A percentile compares a stretch with the other conserved stretches of the same genome.
These are phyloP conservation scores for Sycophaga agraensis DNA, from an alignment of 1,140 invertebrate genomes.

Conservation along the genomic window DNA sequence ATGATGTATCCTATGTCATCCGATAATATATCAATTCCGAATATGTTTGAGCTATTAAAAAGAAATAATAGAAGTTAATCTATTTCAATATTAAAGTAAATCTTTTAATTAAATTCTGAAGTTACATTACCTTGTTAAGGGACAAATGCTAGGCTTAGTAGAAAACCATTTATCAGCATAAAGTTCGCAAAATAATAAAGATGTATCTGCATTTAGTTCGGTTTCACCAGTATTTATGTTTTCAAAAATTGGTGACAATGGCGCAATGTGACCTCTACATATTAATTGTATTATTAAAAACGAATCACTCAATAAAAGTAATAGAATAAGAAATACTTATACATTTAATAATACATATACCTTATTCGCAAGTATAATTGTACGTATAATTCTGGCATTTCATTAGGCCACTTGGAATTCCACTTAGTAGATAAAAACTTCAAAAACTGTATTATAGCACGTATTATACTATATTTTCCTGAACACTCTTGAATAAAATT, in stretches of 20 bases:
- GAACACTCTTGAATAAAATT: conserved; percentile 63
- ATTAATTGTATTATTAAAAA: too few species aligned
- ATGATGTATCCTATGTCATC: conserved; percentile 53
- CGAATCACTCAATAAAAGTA: neutral
- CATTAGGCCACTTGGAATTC: conserved; percentile 65
- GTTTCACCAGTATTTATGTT: conserved; percentile 56
- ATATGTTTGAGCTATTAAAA: conserved; percentile 35
- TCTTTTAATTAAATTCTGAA: neutral
- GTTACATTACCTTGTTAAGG: conserved; percentile 36
- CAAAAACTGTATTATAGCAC: conserved; percentile 64
- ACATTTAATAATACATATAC: neutral
- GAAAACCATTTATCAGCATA: conserved; percentile 61
- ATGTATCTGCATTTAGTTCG: conserved; percentile 61
- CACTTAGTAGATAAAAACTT: conserved; percentile 63
- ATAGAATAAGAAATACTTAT: neutral
- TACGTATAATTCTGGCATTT: conserved; percentile 61
- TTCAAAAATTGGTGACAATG: conserved; percentile 59
- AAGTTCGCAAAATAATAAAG: conserved; percentile 67
- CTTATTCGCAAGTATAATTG: conserved; percentile 28
- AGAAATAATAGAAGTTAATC: too few species aligned
- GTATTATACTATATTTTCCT: conserved; percentile 62
- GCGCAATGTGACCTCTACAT: conserved; percentile 43
- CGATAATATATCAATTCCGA: conserved; percentile 50
- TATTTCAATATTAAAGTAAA: neutral
- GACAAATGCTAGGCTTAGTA: conserved; percentile 56